Evolutionary conservation across 2,888 invertebrate species (phyloP), one percentile per base, ranked within the genome.

Genomic region (Caenorhabditis afra): DNA sequence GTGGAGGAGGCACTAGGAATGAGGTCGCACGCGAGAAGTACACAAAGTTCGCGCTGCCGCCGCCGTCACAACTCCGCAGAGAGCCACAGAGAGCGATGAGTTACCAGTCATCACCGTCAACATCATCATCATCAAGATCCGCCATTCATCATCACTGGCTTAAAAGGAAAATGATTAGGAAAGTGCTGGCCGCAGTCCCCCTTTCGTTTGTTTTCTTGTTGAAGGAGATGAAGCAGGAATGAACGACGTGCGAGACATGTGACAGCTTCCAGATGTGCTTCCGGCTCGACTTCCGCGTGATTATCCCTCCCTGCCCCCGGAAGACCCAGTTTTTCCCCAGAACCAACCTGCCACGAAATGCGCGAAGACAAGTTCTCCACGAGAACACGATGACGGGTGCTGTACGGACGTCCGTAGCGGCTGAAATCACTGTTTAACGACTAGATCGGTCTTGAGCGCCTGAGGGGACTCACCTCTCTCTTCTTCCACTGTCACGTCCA

Each of bases 351-450:
- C 98, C 98, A 99, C 93, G 97, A 97, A 91, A 97, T 96, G 90
- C 97, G 94, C 91, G 96, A 96, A 84, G 97, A 97, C 84, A 99
- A 93, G 92, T 99, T 99, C 92, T 98, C 97, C 87, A 99, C 97
- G 91, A 96, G 94, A 84, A 98, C 93, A 87, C 97, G 94, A 91
- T 97, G 95, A 92, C 98, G 97, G 88, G 98, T 98, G 90, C 97
- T 94, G 87, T 96, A 95, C 68, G 98, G 98, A 87, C 97, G 97
- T 84, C 97, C 97, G 91, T 97, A 98, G 93, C 96, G 96, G 92
- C 59, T 81, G 67, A 44, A 71, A 68, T 22, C 1, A 29, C 29
- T 29, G 7, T 29, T 7, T 3, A 29, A 29, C 7, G 29, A 7
- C 29, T 29, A n/a, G 29, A 29, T 52, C 41, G n/a, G 44, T 14